A percentile compares a stretch with the other conserved stretches of the same genome.
These are phyloP conservation scores for Nomada ferruginata DNA, from an alignment of 2,888 invertebrate species.

Conservation along the genomic window DNA sequence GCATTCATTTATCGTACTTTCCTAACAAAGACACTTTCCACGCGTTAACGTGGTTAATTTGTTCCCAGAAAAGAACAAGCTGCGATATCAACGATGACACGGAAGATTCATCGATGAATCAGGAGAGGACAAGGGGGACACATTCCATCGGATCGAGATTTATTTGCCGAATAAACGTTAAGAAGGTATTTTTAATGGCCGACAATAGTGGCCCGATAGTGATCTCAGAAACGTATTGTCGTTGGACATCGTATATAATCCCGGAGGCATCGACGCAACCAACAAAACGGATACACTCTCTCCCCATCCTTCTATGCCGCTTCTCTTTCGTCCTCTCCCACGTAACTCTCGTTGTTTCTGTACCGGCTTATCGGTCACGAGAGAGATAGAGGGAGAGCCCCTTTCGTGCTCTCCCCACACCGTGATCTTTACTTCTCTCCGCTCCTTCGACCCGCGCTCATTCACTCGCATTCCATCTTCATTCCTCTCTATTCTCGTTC, in stretches of 20 bases:
- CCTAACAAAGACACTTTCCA: constrained; percentile 65
- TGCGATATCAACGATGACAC: constrained; percentile 66
- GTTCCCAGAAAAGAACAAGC: constrained; percentile 47
- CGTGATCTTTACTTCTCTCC: constrained; percentile 67
- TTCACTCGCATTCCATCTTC: constrained; percentile 40
- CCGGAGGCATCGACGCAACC: constrained; percentile 75
- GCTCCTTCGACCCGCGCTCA: constrained; percentile 65
- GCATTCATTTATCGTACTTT: neutral
- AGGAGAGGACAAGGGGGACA: constrained; percentile 63
- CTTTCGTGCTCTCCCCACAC: constrained; percentile 60
- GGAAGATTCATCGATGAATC: constrained; percentile 57
- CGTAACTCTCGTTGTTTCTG: constrained; percentile 51
- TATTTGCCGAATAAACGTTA: constrained; percentile 79
- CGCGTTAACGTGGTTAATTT: constrained; percentile 54
- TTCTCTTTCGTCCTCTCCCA: constrained; percentile 35
- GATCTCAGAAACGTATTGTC: constrained; percentile 79
- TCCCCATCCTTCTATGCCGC: constrained; percentile 27
- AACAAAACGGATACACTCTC: constrained; percentile 72
- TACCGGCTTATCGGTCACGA: constrained; percentile 55
- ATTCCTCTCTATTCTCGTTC: neutral
- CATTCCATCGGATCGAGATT: constrained; percentile 75
- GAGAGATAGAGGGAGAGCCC: constrained; percentile 39
- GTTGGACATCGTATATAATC: constrained; percentile 78
- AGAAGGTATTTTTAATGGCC: constrained; percentile 79
- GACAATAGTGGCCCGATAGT: constrained; percentile 78